Percentiles rank a stretch among this genome's conserved stretches.
These are phyloP conservation scores for Mesembrinibis cayennensis DNA, from an alignment of 2,113 vertebrate genomes.

Conservation along the genomic window DNA sequence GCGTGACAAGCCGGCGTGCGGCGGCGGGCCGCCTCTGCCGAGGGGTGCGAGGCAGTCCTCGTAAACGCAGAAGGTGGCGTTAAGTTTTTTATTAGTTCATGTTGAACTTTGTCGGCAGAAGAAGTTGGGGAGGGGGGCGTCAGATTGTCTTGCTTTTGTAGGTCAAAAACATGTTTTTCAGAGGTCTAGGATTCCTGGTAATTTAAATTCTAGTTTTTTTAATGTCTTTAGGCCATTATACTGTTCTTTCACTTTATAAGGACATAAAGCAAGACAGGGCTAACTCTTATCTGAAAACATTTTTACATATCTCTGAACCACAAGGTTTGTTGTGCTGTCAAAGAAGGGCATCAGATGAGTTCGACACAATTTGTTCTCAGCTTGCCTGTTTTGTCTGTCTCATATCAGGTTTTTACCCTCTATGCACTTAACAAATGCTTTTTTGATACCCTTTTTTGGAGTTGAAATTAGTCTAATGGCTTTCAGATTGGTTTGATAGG, in stretches of 20 bases:
- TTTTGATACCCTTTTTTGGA: neutral
- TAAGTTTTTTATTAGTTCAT: fast-evolving
- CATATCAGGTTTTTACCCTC: neutral
- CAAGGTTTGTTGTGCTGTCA: neutral
- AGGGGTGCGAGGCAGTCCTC: no score
- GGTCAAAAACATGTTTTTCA: neutral
- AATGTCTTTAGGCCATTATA: fast-evolving
- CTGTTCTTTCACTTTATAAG: neutral
- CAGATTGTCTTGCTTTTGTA: neutral
- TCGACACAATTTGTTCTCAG: neutral
- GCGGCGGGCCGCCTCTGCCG: neutral
- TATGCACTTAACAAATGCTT: neutral
- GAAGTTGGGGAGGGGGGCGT: no score
- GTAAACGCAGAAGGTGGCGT: fast-evolving
- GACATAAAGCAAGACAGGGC: neutral
- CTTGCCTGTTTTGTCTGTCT: neutral
- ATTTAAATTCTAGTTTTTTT: neutral
- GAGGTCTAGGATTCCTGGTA: neutral
- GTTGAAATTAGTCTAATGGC: neutral
- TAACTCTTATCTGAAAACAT: neutral
- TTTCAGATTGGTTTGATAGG: neutral
- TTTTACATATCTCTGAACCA: neutral
- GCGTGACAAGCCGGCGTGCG: fast-evolving
- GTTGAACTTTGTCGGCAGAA: neutral
- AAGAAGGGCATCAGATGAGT: neutral